Percentiles rank a stretch among this genome's conserved stretches.
phyloP scores from a whole-genome alignment of 1,140 invertebrate genomes.

The Delia radicum region DNA sequence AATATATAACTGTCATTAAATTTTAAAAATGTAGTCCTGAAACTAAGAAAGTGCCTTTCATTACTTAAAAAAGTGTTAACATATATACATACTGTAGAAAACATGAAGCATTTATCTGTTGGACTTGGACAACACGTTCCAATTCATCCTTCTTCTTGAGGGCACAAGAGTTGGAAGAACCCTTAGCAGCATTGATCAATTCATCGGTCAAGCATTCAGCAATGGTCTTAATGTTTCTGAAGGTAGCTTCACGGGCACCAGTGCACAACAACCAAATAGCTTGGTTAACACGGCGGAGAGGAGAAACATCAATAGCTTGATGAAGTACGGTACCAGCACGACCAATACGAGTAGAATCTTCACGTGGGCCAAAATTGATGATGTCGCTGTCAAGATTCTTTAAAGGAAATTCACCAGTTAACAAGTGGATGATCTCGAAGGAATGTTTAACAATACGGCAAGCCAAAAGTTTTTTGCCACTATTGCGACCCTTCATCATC shows the following conservation, averaged over 20 bases:
- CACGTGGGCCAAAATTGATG: slow-evolving; percentile 98
- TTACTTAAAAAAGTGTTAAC: not conserved
- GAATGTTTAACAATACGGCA: slow-evolving; percentile 99
- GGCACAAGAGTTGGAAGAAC: slow-evolving; percentile 99
- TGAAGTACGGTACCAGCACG: slow-evolving; percentile 98
- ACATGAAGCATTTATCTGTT: too few species aligned
- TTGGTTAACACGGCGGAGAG: slow-evolving; percentile 96
- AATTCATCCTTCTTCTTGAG: slow-evolving; percentile 99
- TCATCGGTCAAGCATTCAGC: slow-evolving; percentile 99
- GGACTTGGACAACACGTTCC: slow-evolving; percentile 99
- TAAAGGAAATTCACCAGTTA: too few species aligned
- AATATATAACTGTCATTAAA: too few species aligned
- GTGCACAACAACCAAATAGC: slow-evolving; percentile 99
- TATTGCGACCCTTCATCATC: slow-evolving; percentile 99
- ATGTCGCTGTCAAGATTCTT: slow-evolving; percentile 98
- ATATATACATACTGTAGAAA: not conserved
- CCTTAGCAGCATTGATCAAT: too few species aligned
- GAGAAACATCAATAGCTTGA: slow-evolving; percentile 99
- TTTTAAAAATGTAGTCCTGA: too few species aligned
- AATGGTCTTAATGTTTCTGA: too few species aligned
- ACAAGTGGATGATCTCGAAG: too few species aligned
- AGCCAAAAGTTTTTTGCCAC: slow-evolving; percentile 99
- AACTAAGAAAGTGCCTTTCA: too few species aligned
- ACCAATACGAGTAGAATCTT: slow-evolving; percentile 99
- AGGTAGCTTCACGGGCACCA: slow-evolving; percentile 97